Evolutionary conservation across 2,888 invertebrate genomes (phyloP), one percentile per base, ranked within the genome.

Genomic region (Stenchaetothrips biformis): DNA sequence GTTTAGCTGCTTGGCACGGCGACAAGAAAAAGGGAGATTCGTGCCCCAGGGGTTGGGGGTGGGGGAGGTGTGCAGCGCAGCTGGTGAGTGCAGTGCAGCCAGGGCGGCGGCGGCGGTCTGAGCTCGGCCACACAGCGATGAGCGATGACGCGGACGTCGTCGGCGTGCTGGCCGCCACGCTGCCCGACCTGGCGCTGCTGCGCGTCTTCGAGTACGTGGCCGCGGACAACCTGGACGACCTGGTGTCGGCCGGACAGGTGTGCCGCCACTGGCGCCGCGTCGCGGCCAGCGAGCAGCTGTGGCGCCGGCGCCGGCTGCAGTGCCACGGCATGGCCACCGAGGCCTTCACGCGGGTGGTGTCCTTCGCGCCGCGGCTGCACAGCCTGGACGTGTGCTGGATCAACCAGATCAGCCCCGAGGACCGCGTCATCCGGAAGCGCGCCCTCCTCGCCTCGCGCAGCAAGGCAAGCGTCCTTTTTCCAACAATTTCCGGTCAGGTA

Each of bases 171-270:
- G 67, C 67, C 8, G 67, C 21, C 3, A 74, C 67, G 67, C 67
- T 74, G 67, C 67, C 67, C 21, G 67, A 74, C 67, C 67, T 74
- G 67, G 67, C 67, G 67, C 67, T 74, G 25, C 67, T 74, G 67
- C 67, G 11, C 9, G 25, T 74, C 9, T 74, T 74, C 67, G 25
- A 74, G 67, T 74, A 74, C 67, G 67, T 74, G 67, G 67, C 67
- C 21, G 67, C 67, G 21, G 21, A 74, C 21, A 74, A 25, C 21
- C 67, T 74, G 67, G 67, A 74, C 21, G 67, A 74, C 67, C 21
- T 25, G 67, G 67, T 74, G 67, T 74, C 67, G 67, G 67, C 67
- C 21, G 67, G 67, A 7, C 67, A 74, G 67, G 67, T 74, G 67
- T 74, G 67, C 67, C n/a, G 67, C 67, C 67, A 74, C 67, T 74